Percentiles rank a stretch among this genome's conserved stretches.
These are phyloP conservation scores for Eilema griseolum DNA, from an alignment of 2,888 invertebrate genomes.

Conservation along the genomic window DNA sequence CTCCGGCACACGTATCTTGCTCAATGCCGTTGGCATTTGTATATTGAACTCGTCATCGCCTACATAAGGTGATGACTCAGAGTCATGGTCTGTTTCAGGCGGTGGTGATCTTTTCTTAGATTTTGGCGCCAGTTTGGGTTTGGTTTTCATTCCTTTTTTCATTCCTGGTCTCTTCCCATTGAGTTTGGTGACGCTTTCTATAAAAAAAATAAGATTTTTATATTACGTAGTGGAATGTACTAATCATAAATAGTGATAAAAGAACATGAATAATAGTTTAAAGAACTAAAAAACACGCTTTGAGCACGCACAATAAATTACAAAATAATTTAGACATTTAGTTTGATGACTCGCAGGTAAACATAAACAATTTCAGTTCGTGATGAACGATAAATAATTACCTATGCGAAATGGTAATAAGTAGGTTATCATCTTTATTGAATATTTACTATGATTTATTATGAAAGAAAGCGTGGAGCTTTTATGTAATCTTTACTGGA, in stretches of 20 bases:
- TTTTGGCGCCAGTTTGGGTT: neutral
- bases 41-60: conserved; percentile 59
- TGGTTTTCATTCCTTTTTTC: neutral
- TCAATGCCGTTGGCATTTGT: conserved; percentile 56
- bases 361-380: no score
- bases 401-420: no score
- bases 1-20: conserved; percentile 24
- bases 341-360: no score
- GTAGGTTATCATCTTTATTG: no score
- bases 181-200: neutral
- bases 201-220: neutral
- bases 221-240: neutral
- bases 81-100: conserved; percentile 31
- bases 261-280: no score
- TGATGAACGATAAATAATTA: no score
- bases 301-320: no score
- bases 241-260: neutral
- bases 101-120: neutral
- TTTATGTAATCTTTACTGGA: no score
- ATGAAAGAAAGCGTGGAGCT: no score
- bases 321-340: no score
- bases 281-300: no score
- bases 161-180: neutral
- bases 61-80: neutral
- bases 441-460: no score